These are phyloP conservation scores for Chiroxiphia lanceolata DNA, from an alignment of 2,797 vertebrate species.

Conservation along the genomic window DNA sequence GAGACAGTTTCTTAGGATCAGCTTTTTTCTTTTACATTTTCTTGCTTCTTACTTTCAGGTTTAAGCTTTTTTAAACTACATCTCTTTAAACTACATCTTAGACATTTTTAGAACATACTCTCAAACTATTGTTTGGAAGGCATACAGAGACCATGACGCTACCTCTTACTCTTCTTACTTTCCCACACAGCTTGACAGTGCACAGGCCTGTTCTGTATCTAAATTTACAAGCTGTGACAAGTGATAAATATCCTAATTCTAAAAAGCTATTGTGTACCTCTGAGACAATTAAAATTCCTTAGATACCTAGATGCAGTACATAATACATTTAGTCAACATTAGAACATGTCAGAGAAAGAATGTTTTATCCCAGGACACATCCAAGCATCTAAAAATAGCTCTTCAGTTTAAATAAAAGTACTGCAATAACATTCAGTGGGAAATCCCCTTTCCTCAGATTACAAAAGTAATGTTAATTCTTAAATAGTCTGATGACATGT, in stretches of 20 bases:
- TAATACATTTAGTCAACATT: constrained; percentile 67
- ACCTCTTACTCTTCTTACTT: constrained; percentile 27
- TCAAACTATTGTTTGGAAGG: constrained; percentile 21
- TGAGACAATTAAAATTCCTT: constrained; percentile 59
- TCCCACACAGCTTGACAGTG: constrained; percentile 48
- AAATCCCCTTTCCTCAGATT: constrained; percentile 44
- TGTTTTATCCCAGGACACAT: constrained; percentile 40
- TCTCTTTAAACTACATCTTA: neutral
- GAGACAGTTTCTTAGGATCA: neutral
- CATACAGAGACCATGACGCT: constrained; percentile 42
- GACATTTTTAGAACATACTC: neutral
- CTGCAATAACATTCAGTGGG: constrained; percentile 16
- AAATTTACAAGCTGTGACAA: constrained; percentile 40
- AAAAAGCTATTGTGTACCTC: constrained; percentile 39
- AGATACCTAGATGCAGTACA: constrained; percentile 63
- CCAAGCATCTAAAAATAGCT: constrained; percentile 54
- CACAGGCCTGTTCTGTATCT: constrained; percentile 56
- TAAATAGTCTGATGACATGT: neutral
- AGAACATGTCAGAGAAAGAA: constrained; percentile 47
- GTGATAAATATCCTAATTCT: constrained; percentile 67
- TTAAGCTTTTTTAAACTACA: neutral
- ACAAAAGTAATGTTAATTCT: neutral
- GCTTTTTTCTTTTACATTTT: neutral
- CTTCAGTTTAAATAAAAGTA: constrained; percentile 35
- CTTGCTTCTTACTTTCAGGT: neutral